Evolutionary conservation across 2,113 vertebrate genomes (phyloP).

Genomic region (Gallinago paraguaiae): DNA sequence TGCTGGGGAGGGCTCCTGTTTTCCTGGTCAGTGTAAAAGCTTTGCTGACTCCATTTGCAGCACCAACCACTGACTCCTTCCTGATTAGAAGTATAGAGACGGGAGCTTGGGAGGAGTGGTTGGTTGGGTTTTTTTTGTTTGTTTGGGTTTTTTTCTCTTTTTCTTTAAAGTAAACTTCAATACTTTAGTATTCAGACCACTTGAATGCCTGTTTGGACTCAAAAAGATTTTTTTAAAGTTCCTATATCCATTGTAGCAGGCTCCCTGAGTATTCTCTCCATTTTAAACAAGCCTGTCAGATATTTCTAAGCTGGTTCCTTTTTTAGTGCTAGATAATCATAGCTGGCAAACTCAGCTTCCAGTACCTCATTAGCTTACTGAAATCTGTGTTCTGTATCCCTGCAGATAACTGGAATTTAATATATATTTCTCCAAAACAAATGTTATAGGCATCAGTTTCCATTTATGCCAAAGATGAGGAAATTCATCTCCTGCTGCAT

Average conservation of each 20-base stretch:
- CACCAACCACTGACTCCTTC: neutral
- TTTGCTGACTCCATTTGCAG: neutral
- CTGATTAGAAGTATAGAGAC: neutral
- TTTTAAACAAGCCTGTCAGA: conserved; percentile 40
- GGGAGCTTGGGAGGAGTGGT: neutral
- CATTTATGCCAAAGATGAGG: conserved; percentile 15
- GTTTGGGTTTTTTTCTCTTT: too few species aligned
- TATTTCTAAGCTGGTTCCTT: neutral
- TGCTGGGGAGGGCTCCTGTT: neutral
- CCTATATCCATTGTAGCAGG: neutral
- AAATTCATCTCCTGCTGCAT: neutral
- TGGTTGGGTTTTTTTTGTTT: too few species aligned
- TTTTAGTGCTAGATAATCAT: conserved; percentile 1
- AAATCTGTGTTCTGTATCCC: neutral
- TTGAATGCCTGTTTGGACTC: neutral
- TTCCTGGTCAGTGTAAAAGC: neutral
- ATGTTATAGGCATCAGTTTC: conserved; percentile 10
- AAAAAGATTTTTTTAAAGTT: neutral
- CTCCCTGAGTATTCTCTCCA: neutral
- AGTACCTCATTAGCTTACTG: conserved; percentile 27
- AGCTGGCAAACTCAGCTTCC: neutral
- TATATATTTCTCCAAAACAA: conserved; percentile 8
- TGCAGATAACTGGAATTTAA: conserved; percentile 31
- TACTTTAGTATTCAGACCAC: neutral
- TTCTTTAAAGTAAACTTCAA: neutral